phyloP scores from a whole-genome alignment of 2,797 vertebrate species.

The Loris lydekkerianus region DNA sequence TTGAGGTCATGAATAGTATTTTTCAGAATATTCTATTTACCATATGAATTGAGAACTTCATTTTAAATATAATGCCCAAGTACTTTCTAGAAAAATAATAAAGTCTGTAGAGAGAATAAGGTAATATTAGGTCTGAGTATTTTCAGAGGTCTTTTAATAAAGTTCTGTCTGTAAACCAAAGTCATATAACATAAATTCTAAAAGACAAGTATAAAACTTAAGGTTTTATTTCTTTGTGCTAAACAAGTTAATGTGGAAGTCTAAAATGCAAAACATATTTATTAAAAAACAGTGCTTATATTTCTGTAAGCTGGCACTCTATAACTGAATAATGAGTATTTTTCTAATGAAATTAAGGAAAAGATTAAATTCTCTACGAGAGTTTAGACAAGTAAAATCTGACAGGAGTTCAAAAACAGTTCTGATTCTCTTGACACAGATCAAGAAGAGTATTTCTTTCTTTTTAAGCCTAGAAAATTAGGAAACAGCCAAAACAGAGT shows the following conservation, averaged over 20 bases:
- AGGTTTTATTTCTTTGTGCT: neutral
- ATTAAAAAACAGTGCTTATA: neutral
- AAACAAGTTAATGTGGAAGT: neutral
- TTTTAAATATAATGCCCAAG: neutral
- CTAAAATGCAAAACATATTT: neutral
- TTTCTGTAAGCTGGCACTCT: neutral
- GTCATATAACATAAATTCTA: neutral
- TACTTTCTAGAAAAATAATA: conserved; percentile 32
- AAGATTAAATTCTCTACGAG: neutral
- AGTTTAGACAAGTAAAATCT: neutral
- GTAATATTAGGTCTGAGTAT: neutral
- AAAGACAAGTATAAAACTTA: neutral
- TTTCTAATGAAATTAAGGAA: conserved; percentile 33
- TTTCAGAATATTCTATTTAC: neutral
- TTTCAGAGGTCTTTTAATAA: neutral
- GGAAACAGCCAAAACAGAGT: neutral
- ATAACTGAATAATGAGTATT: neutral
- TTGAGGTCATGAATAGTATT: conserved; percentile 20
- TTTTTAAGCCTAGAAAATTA: conserved; percentile 26
- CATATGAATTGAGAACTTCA: neutral
- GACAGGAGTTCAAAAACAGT: neutral
- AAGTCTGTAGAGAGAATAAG: neutral
- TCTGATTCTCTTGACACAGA: neutral
- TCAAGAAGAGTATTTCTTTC: neutral
- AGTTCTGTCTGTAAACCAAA: neutral